phyloP scores from a whole-genome alignment of 2,888 invertebrate genomes.

The Cremastinae sp. region DNA sequence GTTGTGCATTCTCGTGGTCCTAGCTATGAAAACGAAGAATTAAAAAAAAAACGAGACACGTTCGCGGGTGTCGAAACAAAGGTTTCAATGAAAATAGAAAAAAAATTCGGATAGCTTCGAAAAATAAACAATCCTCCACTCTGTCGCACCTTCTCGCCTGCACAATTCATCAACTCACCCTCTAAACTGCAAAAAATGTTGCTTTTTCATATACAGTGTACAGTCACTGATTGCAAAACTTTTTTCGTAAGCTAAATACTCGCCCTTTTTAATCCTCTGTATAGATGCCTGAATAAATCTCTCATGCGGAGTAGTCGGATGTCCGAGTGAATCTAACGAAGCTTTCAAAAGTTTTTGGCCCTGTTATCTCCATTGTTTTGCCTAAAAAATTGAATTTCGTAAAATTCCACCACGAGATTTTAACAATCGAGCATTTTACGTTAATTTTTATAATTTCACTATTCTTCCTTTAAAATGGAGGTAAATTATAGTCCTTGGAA shows the following conservation, averaged over 20 bases:
- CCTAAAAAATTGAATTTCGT: too few relatives aligned
- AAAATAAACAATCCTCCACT: constrained; percentile 31
- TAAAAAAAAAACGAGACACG: not conserved
- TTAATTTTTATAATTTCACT: too few relatives aligned
- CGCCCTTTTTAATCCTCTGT: constrained; percentile 2
- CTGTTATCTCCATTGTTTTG: too few relatives aligned
- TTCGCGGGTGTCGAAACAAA: constrained; percentile 16
- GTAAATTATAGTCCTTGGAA: too few relatives aligned
- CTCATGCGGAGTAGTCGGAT: not conserved
- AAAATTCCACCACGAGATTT: too few relatives aligned
- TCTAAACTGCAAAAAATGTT: not conserved
- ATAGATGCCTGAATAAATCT: constrained; percentile 17
- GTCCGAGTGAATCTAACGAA: not conserved
- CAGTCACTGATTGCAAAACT: constrained; percentile 36
- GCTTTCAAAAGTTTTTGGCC: too few relatives aligned
- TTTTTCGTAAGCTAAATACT: constrained; percentile 25
- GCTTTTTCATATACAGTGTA: constrained; percentile 5
- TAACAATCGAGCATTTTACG: too few relatives aligned
- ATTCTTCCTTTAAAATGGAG: too few relatives aligned
- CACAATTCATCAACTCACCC: constrained; percentile 14
- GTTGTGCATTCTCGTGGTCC: not conserved
- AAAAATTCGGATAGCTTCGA: constrained; percentile 27
- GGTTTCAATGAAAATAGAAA: constrained; percentile 7
- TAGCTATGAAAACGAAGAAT: constrained; percentile 1
- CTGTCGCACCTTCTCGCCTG: not conserved